Base-by-base conservation (phyloP, 2,113 vertebrate genomes). In the Anhinga anhinga region DNA sequence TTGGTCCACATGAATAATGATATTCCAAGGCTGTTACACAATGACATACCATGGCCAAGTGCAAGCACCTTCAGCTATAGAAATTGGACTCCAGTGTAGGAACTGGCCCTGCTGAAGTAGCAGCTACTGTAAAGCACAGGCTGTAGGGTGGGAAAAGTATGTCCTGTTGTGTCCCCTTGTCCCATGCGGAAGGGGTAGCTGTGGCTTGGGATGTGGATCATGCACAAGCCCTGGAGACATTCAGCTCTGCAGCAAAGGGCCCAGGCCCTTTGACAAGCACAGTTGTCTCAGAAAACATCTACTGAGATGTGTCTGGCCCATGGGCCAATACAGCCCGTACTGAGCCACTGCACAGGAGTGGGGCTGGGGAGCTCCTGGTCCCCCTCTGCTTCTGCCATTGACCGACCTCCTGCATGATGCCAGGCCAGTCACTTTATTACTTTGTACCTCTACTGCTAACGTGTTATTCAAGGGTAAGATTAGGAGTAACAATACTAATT, bases 291-390 rank as follows among this genome's bases (percentile, higher is more conserved):
- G 36, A 26, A 74, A 80, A 50, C 27, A 38, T 18, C 73, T 15
- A 4, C 30, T 4, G 32, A 55, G 47, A 49, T 7, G n/a, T 14
- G 12, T 47, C 21, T 21, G 78, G 27, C 44, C 36, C 1, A 0
- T 6, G 47, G 42, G 45, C 36, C 26, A 32, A 49, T 13, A 36
- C 30, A 49, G 40, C 66, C 45, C 0, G 0, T 5, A 6, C 27
- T 0, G 1, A 59, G 38, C 29, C 38, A 9, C 3, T 1, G 65
- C 65, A 16, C 16, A n/a, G 53, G 36, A 63, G 44, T 0, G 2
- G 53, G 25, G 34, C 61, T 52, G 38, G 21, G 38, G 29, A 56
- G 17, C 89, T 63, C 29, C 26, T 1, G 1, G 5, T 45, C 3
- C 16, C 15, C 10, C 52, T 86, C 36, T 15, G 52, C n/a, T 42